Base-by-base conservation (phyloP, 2,113 vertebrate species). In the Callaeas wilsoni region DNA sequence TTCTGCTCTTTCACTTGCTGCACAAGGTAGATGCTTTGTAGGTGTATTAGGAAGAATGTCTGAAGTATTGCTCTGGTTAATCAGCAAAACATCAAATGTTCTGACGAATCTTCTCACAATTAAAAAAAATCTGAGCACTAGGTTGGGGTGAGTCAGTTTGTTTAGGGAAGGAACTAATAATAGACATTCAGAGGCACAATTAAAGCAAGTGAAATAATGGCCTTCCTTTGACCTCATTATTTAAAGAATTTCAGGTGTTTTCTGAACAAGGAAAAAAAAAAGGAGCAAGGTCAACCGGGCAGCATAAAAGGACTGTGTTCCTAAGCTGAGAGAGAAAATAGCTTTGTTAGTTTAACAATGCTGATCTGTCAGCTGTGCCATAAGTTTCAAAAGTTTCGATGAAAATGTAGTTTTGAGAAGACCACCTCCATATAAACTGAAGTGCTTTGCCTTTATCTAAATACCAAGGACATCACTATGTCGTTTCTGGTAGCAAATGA, bases 371-470 rank as follows among this genome's bases (percentile, higher is more conserved):
- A 94, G 26, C 59, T 89, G 32, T 82, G n/a, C 60, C 84, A 68
- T 59, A 93, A 78, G 59, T 86, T 90, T 95, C 39, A 74, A 82
- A 60, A 52, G 33, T 79, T 68, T 35, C 74, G 67, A 62, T 63
- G 41, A 96, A 89, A 73, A 42, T 23, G 42, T 7, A 63, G 21
- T 68, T 90, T 93, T 90, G 78, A 80, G 87, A 84, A 93, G 25
- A 87, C n/a, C 32, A 91, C 37, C 29, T 84, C 70, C 41, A 41
- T 46, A 91, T 53, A 93, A 94, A 81, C n/a, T 39, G 52, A 92
- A 74, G 91, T 92, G 41, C 32, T 52, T 89, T 91, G 16, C 57
- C 77, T 96, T 97, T 92, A 69, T 59, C 65, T 86, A 96, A 97
- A 91, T 86, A 97, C 42, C 53, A 95, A 84, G 62, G 77, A 62